Percentiles rank a stretch among this genome's conserved stretches.
Conservation (phyloP, 2,113 vertebrate species). For the Monopterus albus region DNA sequence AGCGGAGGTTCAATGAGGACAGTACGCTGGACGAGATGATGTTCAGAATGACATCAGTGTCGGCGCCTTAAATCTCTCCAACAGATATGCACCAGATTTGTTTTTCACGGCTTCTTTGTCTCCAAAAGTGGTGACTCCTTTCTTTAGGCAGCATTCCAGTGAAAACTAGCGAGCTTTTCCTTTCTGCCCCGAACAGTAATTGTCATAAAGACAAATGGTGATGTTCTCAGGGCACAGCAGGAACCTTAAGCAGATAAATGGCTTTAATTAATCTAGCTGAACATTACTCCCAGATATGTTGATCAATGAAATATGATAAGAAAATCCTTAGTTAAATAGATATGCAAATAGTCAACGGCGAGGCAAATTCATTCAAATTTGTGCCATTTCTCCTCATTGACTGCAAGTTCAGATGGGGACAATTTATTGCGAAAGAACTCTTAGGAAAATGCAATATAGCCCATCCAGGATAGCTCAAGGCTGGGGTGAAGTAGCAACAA, state of each 20-base stretch:
- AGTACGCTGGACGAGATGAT: constrained; percentile 54
- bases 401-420: constrained; percentile 33
- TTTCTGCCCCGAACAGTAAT: constrained; percentile 49
- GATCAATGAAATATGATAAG: constrained; percentile 69
- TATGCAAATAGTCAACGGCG: constrained; percentile 74
- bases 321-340: constrained; percentile 56
- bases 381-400: constrained; percentile 22
- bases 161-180: constrained; percentile 6
- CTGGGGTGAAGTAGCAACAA: constrained; percentile 17
- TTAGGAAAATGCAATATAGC: constrained; percentile 51
- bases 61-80: constrained; percentile 49
- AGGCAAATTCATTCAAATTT: constrained; percentile 70
- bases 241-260: constrained; percentile 69
- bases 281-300: constrained; percentile 46
- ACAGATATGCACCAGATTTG: not conserved
- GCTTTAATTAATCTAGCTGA: constrained; percentile 71
- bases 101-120: constrained; percentile 61
- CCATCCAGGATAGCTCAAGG: constrained; percentile 22
- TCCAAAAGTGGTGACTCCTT: constrained; percentile 38
- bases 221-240: constrained; percentile 61
- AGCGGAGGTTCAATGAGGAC: constrained; percentile 66
- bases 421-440: constrained; percentile 10
- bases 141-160: constrained; percentile 33
- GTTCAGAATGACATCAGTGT: constrained; percentile 54
- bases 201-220: constrained; percentile 66